These are phyloP conservation scores for Sitophilus oryzae DNA, from an alignment of 1,140 invertebrate genomes.

Conservation along the genomic window DNA sequence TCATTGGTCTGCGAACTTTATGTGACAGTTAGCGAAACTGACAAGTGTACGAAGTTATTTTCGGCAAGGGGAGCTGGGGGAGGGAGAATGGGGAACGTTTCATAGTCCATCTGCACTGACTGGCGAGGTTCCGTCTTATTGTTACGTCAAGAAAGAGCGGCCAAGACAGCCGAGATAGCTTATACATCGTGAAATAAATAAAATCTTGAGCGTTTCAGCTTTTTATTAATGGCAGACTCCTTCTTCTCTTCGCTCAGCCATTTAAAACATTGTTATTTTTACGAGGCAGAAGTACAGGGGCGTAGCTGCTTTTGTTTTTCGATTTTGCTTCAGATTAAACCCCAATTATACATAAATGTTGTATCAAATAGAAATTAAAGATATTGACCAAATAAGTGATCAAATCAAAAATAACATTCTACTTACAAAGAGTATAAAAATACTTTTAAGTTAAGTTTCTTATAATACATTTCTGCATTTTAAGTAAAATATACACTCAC, in stretches of 20 bases:
- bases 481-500: too few relatives aligned
- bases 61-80: too few relatives aligned
- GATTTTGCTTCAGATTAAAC: too few relatives aligned
- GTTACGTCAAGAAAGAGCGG: conserved; percentile 24
- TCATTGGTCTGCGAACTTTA: conserved; percentile 2
- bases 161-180: conserved; percentile 9
- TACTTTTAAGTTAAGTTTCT: too few relatives aligned
- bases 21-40: conserved; percentile 18
- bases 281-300: neutral
- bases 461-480: too few relatives aligned
- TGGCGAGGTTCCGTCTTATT: conserved; percentile 21
- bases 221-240: conserved; percentile 20
- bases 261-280: conserved; percentile 16
- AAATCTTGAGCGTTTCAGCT: conserved; percentile 19
- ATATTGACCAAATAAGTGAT: too few relatives aligned
- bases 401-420: too few relatives aligned
- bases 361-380: too few relatives aligned
- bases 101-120: conserved; percentile 23
- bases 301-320: neutral
- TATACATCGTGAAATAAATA: conserved; percentile 20
- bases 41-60: conserved; percentile 21
- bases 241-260: conserved; percentile 4
- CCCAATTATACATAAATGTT: too few relatives aligned
- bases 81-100: too few relatives aligned
- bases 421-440: too few relatives aligned